phyloP scores from a whole-genome alignment of 2,113 vertebrate genomes.

The Puffinus mauretanicus region DNA sequence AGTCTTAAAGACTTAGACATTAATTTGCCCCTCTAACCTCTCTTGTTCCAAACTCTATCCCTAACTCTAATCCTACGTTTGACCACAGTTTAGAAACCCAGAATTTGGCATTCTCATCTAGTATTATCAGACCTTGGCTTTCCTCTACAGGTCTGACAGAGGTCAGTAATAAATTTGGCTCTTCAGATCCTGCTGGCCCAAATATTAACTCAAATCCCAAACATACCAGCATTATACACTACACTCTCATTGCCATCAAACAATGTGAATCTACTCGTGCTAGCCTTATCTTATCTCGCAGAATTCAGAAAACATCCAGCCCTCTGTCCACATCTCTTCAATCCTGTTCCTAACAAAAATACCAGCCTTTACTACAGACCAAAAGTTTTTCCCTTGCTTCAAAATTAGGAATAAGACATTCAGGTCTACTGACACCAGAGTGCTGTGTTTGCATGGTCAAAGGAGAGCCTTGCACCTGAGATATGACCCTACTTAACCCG shows the following conservation, averaged over 20 bases:
- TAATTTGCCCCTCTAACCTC: slow-evolving; percentile 36
- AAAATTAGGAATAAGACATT: neutral
- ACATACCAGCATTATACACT: neutral
- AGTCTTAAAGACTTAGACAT: slow-evolving; percentile 24
- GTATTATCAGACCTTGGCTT: neutral
- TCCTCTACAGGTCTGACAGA: neutral
- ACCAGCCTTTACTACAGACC: neutral
- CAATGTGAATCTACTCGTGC: neutral
- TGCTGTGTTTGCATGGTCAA: neutral
- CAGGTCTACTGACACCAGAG: neutral
- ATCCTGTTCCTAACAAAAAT: neutral
- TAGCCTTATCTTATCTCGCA: neutral
- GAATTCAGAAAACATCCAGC: neutral
- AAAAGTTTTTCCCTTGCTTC: neutral
- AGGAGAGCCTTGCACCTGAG: neutral
- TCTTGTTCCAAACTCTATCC: neutral
- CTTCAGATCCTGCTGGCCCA: neutral
- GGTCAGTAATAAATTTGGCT: neutral
- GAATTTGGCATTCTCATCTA: neutral
- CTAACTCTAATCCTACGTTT: slow-evolving; percentile 14
- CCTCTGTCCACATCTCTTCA: neutral
- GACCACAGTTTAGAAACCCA: neutral
- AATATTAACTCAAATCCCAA: neutral
- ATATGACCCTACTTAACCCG: neutral
- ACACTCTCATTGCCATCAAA: neutral